Conservation (phyloP, 2,888 invertebrate species). For the Ischnus inquisitorius region DNA sequence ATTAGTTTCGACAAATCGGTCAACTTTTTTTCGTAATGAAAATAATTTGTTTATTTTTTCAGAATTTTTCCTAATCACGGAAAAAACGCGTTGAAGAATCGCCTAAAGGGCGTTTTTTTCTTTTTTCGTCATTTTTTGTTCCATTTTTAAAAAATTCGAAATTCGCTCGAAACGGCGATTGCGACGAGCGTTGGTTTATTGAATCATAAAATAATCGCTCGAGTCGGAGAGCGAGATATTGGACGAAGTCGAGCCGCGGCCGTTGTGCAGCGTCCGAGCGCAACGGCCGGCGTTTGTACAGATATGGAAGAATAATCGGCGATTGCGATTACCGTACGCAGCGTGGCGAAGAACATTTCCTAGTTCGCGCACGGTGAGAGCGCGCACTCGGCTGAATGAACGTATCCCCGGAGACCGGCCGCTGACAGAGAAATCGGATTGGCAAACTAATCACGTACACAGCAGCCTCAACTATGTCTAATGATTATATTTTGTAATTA, state of each 20-base stretch:
- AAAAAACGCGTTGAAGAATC: too few species aligned
- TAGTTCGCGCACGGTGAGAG: constrained; percentile 35
- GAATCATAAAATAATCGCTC: constrained; percentile 29
- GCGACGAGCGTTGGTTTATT: neutral
- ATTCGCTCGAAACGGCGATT: too few species aligned
- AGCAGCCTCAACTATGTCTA: constrained; percentile 44
- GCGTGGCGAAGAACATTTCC: constrained; percentile 55
- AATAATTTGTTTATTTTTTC: too few species aligned
- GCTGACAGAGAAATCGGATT: constrained; percentile 59
- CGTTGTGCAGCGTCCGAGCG: neutral
- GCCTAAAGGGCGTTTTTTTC: too few species aligned
- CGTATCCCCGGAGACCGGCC: neutral
- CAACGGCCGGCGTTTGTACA: constrained; percentile 25
- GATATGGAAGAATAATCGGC: constrained; percentile 52
- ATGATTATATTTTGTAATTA: constrained; percentile 62
- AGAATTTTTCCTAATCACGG: too few species aligned
- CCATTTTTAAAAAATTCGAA: too few species aligned
- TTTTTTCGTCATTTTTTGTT: too few species aligned
- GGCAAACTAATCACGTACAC: constrained; percentile 62
- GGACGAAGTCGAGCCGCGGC: neutral
- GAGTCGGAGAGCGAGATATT: neutral
- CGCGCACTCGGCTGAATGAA: constrained; percentile 2
- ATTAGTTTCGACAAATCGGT: too few species aligned
- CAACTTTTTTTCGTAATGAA: too few species aligned
- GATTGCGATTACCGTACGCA: constrained; percentile 54